Evolutionary conservation across 2,113 vertebrate genomes (phyloP).

Genomic region (Eretmochelys imbricata): DNA sequence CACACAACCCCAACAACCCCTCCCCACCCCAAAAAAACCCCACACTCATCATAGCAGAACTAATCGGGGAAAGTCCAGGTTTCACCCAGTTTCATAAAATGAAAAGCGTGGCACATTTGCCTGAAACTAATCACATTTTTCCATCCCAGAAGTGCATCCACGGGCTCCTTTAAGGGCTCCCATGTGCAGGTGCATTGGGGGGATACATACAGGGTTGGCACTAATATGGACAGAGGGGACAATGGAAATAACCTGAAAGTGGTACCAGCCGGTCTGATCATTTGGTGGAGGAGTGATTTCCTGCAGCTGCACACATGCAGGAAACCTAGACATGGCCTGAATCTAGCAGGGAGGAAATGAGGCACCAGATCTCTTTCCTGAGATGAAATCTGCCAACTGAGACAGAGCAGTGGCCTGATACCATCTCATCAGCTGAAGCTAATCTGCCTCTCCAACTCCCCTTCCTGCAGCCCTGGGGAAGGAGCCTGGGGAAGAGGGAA

Average conservation of each 20-base stretch:
- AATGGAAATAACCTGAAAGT: not conserved
- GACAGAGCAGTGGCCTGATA: not conserved
- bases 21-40: not conserved
- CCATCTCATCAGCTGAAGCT: not conserved
- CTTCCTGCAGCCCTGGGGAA: not conserved
- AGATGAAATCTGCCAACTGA: not conserved
- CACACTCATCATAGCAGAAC: not conserved
- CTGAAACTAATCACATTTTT: not conserved
- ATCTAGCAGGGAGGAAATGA: constrained; percentile 13
- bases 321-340: not conserved
- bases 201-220: not conserved
- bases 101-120: not conserved
- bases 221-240: not conserved
- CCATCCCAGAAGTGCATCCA: not conserved
- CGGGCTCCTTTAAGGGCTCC: not conserved
- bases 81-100: not conserved
- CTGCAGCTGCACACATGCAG: not conserved
- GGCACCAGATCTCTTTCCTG: not conserved
- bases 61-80: not conserved
- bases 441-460: not conserved
- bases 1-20: too few species aligned
- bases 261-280: not conserved
- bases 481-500: too few species aligned
- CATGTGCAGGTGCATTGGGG: not conserved
- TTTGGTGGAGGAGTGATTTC: not conserved